Evolutionary conservation across 2,797 vertebrate species (phyloP), one percentile per base, ranked within the genome.

Genomic region (Rhynchonycteris naso): DNA sequence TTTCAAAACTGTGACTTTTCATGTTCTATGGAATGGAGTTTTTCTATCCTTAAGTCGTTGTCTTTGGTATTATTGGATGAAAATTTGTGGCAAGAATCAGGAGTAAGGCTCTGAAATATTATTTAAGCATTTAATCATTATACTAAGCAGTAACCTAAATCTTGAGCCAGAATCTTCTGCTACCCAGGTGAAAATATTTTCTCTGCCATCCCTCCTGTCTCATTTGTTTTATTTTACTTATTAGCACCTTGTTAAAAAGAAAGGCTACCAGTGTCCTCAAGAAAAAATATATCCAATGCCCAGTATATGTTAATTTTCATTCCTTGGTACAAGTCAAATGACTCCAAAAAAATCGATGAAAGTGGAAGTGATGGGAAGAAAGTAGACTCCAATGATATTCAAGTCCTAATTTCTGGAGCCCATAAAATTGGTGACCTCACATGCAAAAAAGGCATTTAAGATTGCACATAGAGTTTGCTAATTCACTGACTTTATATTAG

Each of bases 41-140:
- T 72, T 75, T 90, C n/a, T 94, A 75, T 94, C 85, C 94, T 96
- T 84, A 94, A 79, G 88, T 79, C 79, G 50, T 79, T 88, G 95
- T 83, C 63, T 26, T 18, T 38, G 8, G 19, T 85, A 54, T 76
- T 9, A 16, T 43, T 65, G 16, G 33, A 96, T 71, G 82, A 76
- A 69, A 75, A 33, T 38, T 5, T 80, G 72, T 38, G 18, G 58
- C 35, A 80, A 71, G 66, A 92, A 63, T 86, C 65, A 65, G 66
- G 47, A 88, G 38, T 43, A 65, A 58, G 13, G 59, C 19, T 79
- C 72, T 71, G 26, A 80, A 80, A 28, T 79, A 35, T 72, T 61
- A 47, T 28, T 65, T 38, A 74, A 50, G 12, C 56, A 35, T 93
- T 91, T 66, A 93, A 88, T 88, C 65, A 92, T 66, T 75, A 83